Conservation (phyloP, 64 coral and sea anemone genomes). For the Montipora sp. region DNA sequence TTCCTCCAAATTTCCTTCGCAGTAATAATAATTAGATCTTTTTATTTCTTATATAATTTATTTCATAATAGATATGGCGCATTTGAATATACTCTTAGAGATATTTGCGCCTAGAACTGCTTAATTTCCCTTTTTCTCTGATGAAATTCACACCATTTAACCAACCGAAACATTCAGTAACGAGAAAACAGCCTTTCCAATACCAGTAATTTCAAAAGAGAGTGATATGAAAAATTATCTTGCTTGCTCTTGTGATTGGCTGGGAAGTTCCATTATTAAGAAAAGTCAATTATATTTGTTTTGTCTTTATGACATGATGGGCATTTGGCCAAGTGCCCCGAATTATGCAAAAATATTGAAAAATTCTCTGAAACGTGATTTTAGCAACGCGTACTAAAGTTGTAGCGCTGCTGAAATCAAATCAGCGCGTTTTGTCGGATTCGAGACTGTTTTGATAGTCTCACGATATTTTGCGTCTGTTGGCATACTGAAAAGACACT, state of each 20-base stretch:
- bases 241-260: not conserved
- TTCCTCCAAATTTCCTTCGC: too few species aligned
- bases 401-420: not conserved
- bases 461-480: not conserved
- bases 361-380: not conserved
- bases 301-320: constrained; percentile 15
- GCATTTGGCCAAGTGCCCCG: not conserved
- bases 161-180: not conserved
- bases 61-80: too few species aligned
- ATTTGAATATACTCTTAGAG: too few species aligned
- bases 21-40: too few species aligned
- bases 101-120: too few species aligned
- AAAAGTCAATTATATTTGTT: not conserved
- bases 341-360: constrained; percentile 27
- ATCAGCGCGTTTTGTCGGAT: not conserved
- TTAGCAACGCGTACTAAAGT: too few species aligned
- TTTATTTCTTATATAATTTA: too few species aligned
- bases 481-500: not conserved
- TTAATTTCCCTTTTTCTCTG: not conserved
- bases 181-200: not conserved
- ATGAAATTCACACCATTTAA: not conserved
- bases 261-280: not conserved
- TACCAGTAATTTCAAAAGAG: not conserved
- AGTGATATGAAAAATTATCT: not conserved
- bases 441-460: not conserved